Percentiles rank a stretch among this genome's conserved stretches.
Evolutionary conservation across 2,113 vertebrate species (phyloP).

Genomic region (Xiphophorus maculatus): DNA sequence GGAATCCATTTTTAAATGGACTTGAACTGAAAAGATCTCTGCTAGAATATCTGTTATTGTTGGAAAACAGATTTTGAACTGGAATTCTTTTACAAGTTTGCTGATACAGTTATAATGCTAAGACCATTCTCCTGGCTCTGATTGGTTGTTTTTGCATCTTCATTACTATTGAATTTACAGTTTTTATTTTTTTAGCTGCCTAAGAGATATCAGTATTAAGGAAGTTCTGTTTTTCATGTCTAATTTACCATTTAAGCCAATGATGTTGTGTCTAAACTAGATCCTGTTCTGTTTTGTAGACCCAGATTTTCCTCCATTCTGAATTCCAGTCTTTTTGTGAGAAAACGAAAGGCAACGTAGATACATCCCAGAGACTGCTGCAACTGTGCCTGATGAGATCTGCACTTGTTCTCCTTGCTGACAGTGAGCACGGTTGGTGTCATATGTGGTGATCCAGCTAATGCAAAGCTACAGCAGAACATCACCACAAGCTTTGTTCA

Average conservation of each 20-base stretch:
- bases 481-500: slow-evolving; percentile 67
- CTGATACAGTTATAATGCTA: too few species aligned
- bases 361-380: slow-evolving; percentile 51
- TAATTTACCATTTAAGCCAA: too few species aligned
- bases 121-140: too few species aligned
- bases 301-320: background rate
- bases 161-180: too few species aligned
- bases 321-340: slow-evolving; percentile 36
- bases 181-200: too few species aligned
- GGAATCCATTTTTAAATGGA: slow-evolving; percentile 29
- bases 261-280: too few species aligned
- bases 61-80: background rate
- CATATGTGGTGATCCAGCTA: slow-evolving; percentile 52
- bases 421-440: slow-evolving; percentile 65
- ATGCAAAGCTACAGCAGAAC: slow-evolving; percentile 54
- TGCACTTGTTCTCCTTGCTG: slow-evolving; percentile 57
- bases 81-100: background rate
- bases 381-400: slow-evolving; percentile 62
- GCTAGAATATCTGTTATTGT: background rate
- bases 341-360: slow-evolving; percentile 37
- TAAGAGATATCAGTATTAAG: too few species aligned
- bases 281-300: background rate
- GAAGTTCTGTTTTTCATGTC: too few species aligned
- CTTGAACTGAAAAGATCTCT: slow-evolving; percentile 11
- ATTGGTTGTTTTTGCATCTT: too few species aligned